Conservation (phyloP, 2,888 invertebrate species). For the Xanthorhoe spadicearia region DNA sequence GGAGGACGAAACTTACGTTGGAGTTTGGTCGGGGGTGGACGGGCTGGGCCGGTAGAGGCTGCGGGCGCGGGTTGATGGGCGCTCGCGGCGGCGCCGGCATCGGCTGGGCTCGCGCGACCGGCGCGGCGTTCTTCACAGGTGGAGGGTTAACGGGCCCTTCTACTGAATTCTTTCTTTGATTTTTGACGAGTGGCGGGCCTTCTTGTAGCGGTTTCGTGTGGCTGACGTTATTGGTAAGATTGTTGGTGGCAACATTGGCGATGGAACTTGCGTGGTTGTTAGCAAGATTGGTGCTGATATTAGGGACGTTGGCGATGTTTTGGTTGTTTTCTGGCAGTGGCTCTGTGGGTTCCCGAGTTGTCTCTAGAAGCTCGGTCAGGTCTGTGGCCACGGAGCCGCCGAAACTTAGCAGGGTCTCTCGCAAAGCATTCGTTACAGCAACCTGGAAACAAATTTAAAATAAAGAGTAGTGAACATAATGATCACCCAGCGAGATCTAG, state of each 20-base stretch:
- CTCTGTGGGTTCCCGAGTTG: constrained; percentile 55
- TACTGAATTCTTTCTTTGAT: constrained; percentile 36
- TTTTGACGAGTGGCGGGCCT: constrained; percentile 42
- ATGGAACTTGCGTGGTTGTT: constrained; percentile 51
- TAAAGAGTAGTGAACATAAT: neutral
- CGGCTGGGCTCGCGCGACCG: constrained; percentile 56
- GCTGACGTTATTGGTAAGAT: constrained; percentile 42
- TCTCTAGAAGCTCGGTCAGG: constrained; percentile 65
- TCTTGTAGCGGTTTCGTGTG: constrained; percentile 20
- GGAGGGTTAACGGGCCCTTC: constrained; percentile 46
- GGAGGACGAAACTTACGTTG: constrained; percentile 80
- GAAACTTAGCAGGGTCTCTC: constrained; percentile 77
- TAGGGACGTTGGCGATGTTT: constrained; percentile 51
- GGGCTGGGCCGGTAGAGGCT: constrained; percentile 43
- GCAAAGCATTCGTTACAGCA: constrained; percentile 77
- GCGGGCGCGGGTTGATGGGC: constrained; percentile 42
- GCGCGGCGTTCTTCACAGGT: constrained; percentile 46
- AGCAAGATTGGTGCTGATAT: constrained; percentile 12
- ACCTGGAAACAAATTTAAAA: constrained; percentile 55
- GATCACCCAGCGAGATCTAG: neutral
- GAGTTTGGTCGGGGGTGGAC: constrained; percentile 57
- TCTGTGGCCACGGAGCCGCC: constrained; percentile 72
- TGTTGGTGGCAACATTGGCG: constrained; percentile 45
- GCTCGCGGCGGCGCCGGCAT: constrained; percentile 48
- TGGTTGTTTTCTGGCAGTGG: constrained; percentile 59